Percentiles rank a stretch among this genome's conserved stretches.
These are phyloP conservation scores for Fopius arisanus DNA, from an alignment of 1,140 invertebrate species.

Conservation along the genomic window DNA sequence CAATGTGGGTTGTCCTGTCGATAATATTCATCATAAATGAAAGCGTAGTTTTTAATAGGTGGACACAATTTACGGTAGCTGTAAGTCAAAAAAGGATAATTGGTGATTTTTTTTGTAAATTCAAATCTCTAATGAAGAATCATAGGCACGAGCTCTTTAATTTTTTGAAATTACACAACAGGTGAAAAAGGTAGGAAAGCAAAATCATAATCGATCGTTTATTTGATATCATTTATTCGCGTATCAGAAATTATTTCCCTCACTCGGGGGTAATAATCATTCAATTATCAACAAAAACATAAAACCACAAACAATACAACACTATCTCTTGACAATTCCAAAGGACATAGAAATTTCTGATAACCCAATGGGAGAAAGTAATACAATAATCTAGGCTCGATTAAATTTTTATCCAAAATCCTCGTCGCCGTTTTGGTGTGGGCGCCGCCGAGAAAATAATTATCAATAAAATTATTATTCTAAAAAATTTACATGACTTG, in stretches of 20 bases:
- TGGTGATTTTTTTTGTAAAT: constrained; percentile 3
- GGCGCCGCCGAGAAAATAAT: not conserved
- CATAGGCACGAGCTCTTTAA: not conserved
- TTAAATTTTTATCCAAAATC: not conserved
- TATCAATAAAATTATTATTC: constrained; percentile 29
- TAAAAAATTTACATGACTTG: constrained; percentile 28
- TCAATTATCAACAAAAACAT: not conserved
- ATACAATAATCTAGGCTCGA: not conserved
- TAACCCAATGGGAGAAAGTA: not conserved
- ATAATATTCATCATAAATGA: constrained; percentile 1
- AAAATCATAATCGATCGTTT: not conserved
- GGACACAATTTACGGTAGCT: constrained; percentile 24
- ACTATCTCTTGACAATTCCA: not conserved
- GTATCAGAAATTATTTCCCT: not conserved
- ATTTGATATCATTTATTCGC: not conserved
- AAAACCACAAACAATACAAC: constrained; percentile 2
- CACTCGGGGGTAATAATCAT: not conserved
- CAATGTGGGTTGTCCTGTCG: not conserved
- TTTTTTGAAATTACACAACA: not conserved
- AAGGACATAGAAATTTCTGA: constrained; percentile 5
- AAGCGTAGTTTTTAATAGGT: constrained; percentile 20
- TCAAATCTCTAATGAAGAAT: not conserved
- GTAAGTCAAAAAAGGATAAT: not conserved
- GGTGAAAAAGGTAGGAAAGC: not conserved
- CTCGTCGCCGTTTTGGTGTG: not conserved